Evolutionary conservation across 2,113 vertebrate species (phyloP).

Genomic region (Phalacrocorax aristotelis): DNA sequence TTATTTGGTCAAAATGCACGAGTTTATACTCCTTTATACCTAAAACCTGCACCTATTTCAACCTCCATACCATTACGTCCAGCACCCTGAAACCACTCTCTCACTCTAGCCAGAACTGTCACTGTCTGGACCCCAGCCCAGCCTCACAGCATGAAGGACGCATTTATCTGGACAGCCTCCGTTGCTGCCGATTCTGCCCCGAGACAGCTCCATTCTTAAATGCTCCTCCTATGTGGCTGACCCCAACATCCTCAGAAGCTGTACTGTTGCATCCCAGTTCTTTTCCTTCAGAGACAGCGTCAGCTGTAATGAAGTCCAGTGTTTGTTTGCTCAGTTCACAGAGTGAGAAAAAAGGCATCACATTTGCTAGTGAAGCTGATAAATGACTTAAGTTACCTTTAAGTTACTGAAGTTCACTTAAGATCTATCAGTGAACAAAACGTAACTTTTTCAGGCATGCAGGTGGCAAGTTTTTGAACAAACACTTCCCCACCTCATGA

Average conservation of each 20-base stretch:
- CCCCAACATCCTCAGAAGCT: not conserved
- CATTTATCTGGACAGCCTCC: not conserved
- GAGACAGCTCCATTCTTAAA: not conserved
- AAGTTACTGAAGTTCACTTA: not conserved
- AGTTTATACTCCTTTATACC: not conserved
- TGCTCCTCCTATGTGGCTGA: not conserved
- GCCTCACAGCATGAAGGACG: not conserved
- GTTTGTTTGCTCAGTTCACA: not conserved
- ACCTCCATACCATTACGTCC: not conserved
- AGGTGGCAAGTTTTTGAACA: not conserved
- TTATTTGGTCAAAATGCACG: not conserved
- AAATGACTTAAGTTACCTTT: not conserved
- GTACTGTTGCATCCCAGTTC: not conserved
- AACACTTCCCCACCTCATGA: not conserved
- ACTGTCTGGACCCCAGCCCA: not conserved
- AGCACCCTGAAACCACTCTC: not conserved
- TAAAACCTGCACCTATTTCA: not conserved
- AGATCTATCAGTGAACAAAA: no score
- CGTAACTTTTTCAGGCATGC: not conserved
- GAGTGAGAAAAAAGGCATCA: not conserved
- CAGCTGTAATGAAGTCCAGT: not conserved
- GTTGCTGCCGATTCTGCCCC: rapidly evolving
- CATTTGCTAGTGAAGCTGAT: not conserved
- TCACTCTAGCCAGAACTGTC: not conserved
- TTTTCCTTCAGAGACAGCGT: not conserved